A percentile compares a stretch with the other conserved stretches of the same genome.
Conservation (phyloP, 2,888 invertebrate species). For the Nomada flava region DNA sequence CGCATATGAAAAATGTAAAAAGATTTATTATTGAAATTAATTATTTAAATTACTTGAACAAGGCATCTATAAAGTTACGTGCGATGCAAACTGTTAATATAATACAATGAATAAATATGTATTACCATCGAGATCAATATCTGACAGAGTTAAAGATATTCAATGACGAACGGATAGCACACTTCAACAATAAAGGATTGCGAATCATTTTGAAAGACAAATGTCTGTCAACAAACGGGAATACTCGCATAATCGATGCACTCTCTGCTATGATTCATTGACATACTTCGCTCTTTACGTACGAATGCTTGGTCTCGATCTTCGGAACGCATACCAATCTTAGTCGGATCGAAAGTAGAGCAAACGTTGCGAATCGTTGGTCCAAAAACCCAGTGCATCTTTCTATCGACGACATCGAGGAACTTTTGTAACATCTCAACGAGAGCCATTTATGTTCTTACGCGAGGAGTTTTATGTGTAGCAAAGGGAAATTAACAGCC, state of each 20-base stretch:
- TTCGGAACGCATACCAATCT: background rate
- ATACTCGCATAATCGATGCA: constrained; percentile 4
- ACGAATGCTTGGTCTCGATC: background rate
- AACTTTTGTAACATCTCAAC: constrained; percentile 44
- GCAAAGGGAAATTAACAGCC: constrained; percentile 35
- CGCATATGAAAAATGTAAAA: too few species aligned
- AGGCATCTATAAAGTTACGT: too few species aligned
- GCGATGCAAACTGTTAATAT: too few species aligned
- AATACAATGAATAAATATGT: background rate
- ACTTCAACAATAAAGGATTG: background rate
- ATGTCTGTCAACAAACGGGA: background rate
- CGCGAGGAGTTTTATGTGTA: constrained; percentile 53
- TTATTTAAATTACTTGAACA: too few species aligned
- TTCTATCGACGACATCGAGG: constrained; percentile 33
- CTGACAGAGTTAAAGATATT: background rate
- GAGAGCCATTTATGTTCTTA: constrained; percentile 47
- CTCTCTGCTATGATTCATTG: background rate
- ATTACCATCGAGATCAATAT: background rate
- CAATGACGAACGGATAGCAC: background rate
- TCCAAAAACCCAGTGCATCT: constrained; percentile 15
- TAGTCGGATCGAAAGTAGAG: constrained; percentile 27
- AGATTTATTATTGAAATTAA: too few species aligned
- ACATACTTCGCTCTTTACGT: background rate
- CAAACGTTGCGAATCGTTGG: constrained; percentile 28
- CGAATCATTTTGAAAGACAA: background rate